phyloP scores from a whole-genome alignment of 1,140 invertebrate genomes.

The Aradophagus sp. region DNA sequence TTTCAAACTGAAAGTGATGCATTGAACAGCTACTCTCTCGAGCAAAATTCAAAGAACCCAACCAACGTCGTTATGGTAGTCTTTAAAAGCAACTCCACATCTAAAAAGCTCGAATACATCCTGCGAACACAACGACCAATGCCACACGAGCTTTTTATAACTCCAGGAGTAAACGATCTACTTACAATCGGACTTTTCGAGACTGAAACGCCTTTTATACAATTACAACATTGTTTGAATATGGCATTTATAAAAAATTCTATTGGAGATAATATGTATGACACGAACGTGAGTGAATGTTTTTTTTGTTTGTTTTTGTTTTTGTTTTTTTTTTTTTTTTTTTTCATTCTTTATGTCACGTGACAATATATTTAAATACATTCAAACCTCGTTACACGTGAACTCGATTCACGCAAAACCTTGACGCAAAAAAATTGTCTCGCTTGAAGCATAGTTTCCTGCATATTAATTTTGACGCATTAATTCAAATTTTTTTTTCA shows the following conservation, averaged over 20 bases:
- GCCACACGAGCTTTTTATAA: conserved; percentile 60
- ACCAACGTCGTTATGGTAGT: conserved; percentile 57
- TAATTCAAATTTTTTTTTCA: too few relatives aligned
- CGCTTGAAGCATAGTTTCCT: too few relatives aligned
- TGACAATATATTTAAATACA: too few relatives aligned
- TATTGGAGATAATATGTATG: conserved; percentile 23
- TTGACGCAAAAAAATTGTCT: too few relatives aligned
- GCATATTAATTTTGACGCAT: too few relatives aligned
- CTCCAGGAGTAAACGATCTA: conserved; percentile 23
- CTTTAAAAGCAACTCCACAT: conserved; percentile 60
- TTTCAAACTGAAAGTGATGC: conserved; percentile 64
- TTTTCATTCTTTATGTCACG: too few relatives aligned
- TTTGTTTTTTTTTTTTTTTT: too few relatives aligned
- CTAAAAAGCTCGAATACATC: conserved; percentile 64
- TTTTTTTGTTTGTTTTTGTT: too few relatives aligned
- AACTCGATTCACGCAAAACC: too few relatives aligned
- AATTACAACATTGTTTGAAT: conserved; percentile 68
- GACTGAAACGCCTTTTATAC: conserved; percentile 55
- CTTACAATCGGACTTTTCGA: conserved; percentile 15
- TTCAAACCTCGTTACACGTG: too few relatives aligned
- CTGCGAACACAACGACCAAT: conserved; percentile 60
- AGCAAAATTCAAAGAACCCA: conserved; percentile 39
- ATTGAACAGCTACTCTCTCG: conserved; percentile 55
- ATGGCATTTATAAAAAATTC: conserved; percentile 60
- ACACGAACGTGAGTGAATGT: conserved; percentile 43